A percentile compares a stretch with the other conserved stretches of the same genome.
These are phyloP conservation scores for Drosophila koepferae DNA, from an alignment of 2,888 invertebrate genomes.

Conservation along the genomic window DNA sequence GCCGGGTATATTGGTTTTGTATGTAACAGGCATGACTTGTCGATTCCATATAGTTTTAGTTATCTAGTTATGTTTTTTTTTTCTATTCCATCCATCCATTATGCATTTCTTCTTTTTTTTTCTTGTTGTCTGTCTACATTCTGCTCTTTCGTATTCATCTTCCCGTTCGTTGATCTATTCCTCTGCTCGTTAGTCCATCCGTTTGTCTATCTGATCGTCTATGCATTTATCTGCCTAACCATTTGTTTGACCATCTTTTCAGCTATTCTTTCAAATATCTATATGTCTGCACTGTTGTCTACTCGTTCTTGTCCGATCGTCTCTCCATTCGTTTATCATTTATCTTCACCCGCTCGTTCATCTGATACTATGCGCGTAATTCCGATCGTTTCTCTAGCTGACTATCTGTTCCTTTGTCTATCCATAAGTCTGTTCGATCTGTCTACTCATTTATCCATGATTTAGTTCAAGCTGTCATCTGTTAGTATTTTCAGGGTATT, in stretches of 20 bases:
- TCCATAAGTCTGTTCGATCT: neutral
- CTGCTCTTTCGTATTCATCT: too few species aligned
- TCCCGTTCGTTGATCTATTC: too few species aligned
- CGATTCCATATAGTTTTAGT: neutral
- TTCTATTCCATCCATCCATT: neutral
- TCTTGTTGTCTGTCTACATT: neutral
- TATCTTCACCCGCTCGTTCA: too few species aligned
- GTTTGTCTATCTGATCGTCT: too few species aligned
- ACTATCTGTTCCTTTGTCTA: too few species aligned
- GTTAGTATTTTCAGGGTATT: neutral
- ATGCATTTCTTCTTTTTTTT: neutral
- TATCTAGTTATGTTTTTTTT: fast-evolving
- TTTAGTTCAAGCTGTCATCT: neutral
- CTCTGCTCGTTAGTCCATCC: too few species aligned
- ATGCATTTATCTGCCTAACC: too few species aligned
- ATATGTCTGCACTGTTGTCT: neutral
- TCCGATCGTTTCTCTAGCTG: too few species aligned
- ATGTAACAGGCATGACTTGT: neutral
- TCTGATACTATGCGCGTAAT: too few species aligned
- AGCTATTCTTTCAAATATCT: too few species aligned
- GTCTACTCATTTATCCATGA: neutral
- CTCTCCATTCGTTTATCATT: neutral
- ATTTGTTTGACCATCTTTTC: neutral
- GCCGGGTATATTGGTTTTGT: neutral
- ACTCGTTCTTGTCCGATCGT: neutral